Evolutionary conservation across 2,888 invertebrate genomes (phyloP).

Genomic region (Ametastegia equiseti): DNA sequence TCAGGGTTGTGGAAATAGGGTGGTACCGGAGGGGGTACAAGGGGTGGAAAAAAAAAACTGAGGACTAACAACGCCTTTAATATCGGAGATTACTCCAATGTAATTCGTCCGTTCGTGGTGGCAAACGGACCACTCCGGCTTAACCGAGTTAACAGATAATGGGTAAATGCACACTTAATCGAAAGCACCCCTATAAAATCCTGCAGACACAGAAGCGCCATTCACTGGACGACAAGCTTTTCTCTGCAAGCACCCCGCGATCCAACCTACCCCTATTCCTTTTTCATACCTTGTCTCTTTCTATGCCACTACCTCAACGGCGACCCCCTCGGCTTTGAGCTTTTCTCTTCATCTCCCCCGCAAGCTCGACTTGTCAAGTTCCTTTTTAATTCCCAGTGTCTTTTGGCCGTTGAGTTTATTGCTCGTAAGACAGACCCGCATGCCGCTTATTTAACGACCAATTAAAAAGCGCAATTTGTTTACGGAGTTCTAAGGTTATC

Average conservation of each 20-base stretch:
- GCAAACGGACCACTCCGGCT: slow-evolving; percentile 28
- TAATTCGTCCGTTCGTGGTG: slow-evolving; percentile 28
- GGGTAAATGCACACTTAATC: slow-evolving; percentile 45
- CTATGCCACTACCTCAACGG: slow-evolving; percentile 46
- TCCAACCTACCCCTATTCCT: slow-evolving; percentile 51
- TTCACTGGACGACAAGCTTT: slow-evolving; percentile 6
- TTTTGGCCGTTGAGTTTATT: slow-evolving; percentile 21
- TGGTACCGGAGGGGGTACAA: neutral
- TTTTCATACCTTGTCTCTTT: slow-evolving; percentile 54
- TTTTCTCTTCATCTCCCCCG: neutral
- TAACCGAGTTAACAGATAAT: slow-evolving; percentile 39
- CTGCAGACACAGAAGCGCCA: slow-evolving; percentile 24
- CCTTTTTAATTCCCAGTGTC: slow-evolving; percentile 39
- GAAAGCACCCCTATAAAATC: slow-evolving; percentile 42
- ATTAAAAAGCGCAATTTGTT: slow-evolving; percentile 46
- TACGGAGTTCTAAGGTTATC: slow-evolving; percentile 18
- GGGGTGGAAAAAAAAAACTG: neutral
- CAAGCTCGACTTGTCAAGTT: slow-evolving; percentile 34
- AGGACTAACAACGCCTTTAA: slow-evolving; percentile 34
- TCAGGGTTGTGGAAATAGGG: neutral
- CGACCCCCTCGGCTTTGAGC: neutral
- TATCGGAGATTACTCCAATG: slow-evolving; percentile 11
- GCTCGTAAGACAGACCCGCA: slow-evolving; percentile 42
- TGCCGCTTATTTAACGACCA: slow-evolving; percentile 31
- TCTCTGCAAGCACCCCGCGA: slow-evolving; percentile 49